phyloP scores from a whole-genome alignment of 1,140 invertebrate species.

The Schlechtendalia chinensis region DNA sequence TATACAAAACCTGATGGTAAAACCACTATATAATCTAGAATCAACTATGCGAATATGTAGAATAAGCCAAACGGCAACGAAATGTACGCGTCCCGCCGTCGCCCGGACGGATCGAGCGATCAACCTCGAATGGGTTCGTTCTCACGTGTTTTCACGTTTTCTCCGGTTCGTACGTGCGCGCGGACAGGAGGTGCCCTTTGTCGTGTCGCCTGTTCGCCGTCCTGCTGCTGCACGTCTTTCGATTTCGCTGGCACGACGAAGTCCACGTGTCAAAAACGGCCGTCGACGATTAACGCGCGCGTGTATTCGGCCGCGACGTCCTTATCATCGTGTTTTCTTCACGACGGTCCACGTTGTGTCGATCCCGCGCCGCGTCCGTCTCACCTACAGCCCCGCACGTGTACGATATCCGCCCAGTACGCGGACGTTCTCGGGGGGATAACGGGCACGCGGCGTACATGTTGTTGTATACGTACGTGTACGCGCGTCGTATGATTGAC shows the following conservation, averaged over 20 bases:
- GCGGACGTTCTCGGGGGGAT: neutral
- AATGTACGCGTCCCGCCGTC: neutral
- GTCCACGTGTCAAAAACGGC: no score
- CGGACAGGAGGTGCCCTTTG: no score
- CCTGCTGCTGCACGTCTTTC: no score
- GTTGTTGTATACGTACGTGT: neutral
- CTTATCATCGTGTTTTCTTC: constrained; percentile 11
- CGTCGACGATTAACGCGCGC: no score
- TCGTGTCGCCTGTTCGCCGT: no score
- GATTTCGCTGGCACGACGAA: no score
- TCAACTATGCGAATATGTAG: constrained; percentile 1
- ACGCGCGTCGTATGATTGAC: constrained; percentile 16
- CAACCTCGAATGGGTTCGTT: no score
- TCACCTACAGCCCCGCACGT: constrained; percentile 2
- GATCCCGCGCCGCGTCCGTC: neutral
- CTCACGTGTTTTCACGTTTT: no score
- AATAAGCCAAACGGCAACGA: neutral
- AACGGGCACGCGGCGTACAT: constrained; percentile 6
- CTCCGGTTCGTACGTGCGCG: no score
- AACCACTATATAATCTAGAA: neutral
- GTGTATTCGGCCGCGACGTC: no score
- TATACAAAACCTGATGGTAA: neutral
- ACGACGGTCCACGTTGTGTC: neutral
- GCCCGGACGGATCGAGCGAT: neutral
- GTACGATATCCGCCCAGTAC: neutral